Base-by-base conservation (phyloP, 2,797 vertebrate species). In the Pangasius macronema region DNA sequence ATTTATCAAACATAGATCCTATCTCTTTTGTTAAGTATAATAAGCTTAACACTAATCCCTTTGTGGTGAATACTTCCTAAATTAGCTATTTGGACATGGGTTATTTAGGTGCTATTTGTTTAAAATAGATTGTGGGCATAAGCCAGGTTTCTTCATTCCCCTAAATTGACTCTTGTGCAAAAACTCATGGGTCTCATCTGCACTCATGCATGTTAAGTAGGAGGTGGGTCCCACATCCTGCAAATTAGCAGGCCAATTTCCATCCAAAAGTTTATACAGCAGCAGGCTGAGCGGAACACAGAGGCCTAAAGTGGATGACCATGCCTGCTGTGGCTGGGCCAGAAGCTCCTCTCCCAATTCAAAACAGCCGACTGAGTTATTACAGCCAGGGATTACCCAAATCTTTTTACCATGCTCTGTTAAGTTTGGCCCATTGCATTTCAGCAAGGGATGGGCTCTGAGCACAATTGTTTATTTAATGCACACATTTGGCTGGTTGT, bases 201-300 rank as follows among this genome's bases (percentile, higher is more conserved):
- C 93, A 91, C 91, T 92, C 93, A 93, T 94, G 94, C 94, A 94
- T 94, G 93, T 88, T 86, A 90, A 91, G 53, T 75, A 86, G 93
- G 90, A 92, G 91, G 93, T 90, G 91, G 93, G 88, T 81, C 92
- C 90, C 90, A 91, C 88, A 88, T 94, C 92, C 95, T 96, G 95
- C 95, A 96, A 96, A 95, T 96, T 94, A 95, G 94, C 91, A 91
- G 92, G 88, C 87, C 94, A 89, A 95, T 96, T 96, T 96, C 94
- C 95, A 94, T 96, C 59, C 39, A 91, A 75, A 93, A 93, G 95
- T 93, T 95, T 95, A 91, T 89, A 94, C 93, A 94, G 93, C 90
- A 92, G 89, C 90, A 89, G 91, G 92, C 36, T 91, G 88, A 92
- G 92, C 92, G 87, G 91, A 87, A 87, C 86, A 85, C 87, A 89